These are phyloP conservation scores for Eilema depressum DNA, from an alignment of 2,888 invertebrate genomes.

Conservation along the genomic window DNA sequence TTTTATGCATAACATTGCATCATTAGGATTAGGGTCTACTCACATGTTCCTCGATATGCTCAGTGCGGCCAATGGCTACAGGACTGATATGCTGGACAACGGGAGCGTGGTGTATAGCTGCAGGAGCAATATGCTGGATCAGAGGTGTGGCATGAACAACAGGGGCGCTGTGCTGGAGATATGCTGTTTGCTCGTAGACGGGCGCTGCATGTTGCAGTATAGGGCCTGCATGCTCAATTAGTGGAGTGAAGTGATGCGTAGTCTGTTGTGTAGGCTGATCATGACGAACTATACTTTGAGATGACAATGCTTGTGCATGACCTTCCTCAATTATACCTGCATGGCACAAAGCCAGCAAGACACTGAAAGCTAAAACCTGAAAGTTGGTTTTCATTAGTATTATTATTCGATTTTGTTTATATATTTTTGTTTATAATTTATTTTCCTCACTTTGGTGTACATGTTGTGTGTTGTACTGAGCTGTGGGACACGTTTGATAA, in stretches of 20 bases:
- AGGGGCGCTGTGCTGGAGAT: slow-evolving; percentile 52
- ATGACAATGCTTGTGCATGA: slow-evolving; percentile 75
- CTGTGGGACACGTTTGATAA: slow-evolving; percentile 76
- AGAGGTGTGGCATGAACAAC: slow-evolving; percentile 56
- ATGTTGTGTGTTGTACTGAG: slow-evolving; percentile 75
- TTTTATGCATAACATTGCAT: slow-evolving; percentile 19
- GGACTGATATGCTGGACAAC: slow-evolving; percentile 61
- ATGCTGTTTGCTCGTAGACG: slow-evolving; percentile 49
- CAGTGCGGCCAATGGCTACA: slow-evolving; percentile 61
- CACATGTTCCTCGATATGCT: slow-evolving; percentile 67
- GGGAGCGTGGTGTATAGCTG: slow-evolving; percentile 48
- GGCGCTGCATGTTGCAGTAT: slow-evolving; percentile 45
- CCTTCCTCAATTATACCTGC: slow-evolving; percentile 76
- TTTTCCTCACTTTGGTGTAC: slow-evolving; percentile 78
- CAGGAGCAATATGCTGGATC: slow-evolving; percentile 54
- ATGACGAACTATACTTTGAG: slow-evolving; percentile 79
- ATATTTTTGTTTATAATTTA: slow-evolving; percentile 1
- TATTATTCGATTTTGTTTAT: not conserved
- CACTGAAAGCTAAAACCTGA: slow-evolving; percentile 78
- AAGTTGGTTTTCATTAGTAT: slow-evolving; percentile 31
- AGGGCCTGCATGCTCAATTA: slow-evolving; percentile 52
- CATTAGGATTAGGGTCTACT: slow-evolving; percentile 51
- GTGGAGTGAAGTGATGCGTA: slow-evolving; percentile 58
- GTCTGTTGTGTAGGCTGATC: slow-evolving; percentile 70
- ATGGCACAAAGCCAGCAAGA: slow-evolving; percentile 78